Base-by-base conservation (phyloP, 2,113 vertebrate species). In the Dicaeum eximium region DNA sequence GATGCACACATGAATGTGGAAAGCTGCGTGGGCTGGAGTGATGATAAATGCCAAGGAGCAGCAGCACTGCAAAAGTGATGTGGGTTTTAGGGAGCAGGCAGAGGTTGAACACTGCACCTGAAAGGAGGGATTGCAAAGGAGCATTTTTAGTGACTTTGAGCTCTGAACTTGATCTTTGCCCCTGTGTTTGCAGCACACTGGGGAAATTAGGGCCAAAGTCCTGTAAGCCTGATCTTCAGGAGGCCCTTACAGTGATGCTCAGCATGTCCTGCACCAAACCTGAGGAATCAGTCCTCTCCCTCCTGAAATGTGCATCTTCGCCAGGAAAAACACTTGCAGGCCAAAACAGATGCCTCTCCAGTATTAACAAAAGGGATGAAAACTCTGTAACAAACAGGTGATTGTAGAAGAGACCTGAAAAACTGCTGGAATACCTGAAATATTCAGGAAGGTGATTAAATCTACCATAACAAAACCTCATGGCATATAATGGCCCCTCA, bases 101-200 rank as follows among this genome's bases (percentile, higher is more conserved):
- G 92, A 71, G 40, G 86, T 78, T 74, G 83, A 82, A 90, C 0
- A 0, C 24, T 54, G 54, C 0, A 3, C 61, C 37, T 51, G 28
- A 69, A 58, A 0, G 0, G 37, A 27, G 48, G 37, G 66, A 42
- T 20, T 70, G 69, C 69, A 62, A 54, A 40, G n/a, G 6, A 9
- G 1, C 11, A 13, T 60, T 70, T 73, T 61, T 20, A 47, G 38
- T 37, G 81, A 64, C 37, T 77, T 25, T 30, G 60, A 92, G 90
- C 56, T 95, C 71, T 80, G 67, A 88, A 83, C 25, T 44, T 45
- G 42, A 80, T 67, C 53, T 88, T 60, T 90, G 66, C 20, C 75
- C 12, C 0, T 0, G 31, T 47, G 45, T 91, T 78, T 58, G 67
- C n/a, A 73, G 81, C 33, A 44, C 28, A 40, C 15, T 13, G 56